Conservation (phyloP, 2,797 vertebrate species). For the Notoglanidium macrostoma region DNA sequence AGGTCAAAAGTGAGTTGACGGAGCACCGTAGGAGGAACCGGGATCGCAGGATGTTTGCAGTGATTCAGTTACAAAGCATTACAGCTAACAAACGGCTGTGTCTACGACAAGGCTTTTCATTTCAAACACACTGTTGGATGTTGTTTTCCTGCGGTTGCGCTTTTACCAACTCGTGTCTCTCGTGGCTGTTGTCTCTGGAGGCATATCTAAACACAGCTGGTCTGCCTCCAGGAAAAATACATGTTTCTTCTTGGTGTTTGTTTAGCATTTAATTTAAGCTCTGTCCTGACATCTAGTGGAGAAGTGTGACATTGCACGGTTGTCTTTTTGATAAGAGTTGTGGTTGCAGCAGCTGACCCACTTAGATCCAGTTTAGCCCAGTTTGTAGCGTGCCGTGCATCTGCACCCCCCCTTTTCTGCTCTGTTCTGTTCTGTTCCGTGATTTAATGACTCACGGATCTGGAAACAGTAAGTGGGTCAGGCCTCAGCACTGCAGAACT, state of each 20-base stretch:
- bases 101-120: neutral
- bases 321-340: neutral
- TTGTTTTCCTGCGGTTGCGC: slow-evolving; percentile 15
- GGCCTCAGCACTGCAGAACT: slow-evolving; percentile 41
- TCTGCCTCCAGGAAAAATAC: slow-evolving; percentile 1
- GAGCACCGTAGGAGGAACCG: neutral
- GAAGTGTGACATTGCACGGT: neutral
- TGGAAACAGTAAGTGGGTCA: slow-evolving; percentile 58
- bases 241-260: neutral
- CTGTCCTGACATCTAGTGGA: slow-evolving; percentile 41
- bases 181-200: slow-evolving; percentile 37
- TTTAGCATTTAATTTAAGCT: neutral
- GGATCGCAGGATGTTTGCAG: neutral
- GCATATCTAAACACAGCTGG: slow-evolving; percentile 47
- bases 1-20: slow-evolving; percentile 85
- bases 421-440: slow-evolving; percentile 15
- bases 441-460: slow-evolving; percentile 54
- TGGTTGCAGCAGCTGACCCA: slow-evolving; percentile 49
- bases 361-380: slow-evolving; percentile 57
- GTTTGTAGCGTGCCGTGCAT: slow-evolving; percentile 42
- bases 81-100: neutral
- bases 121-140: slow-evolving; percentile 5
- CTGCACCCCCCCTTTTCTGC: neutral
- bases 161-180: slow-evolving; percentile 30
- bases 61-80: neutral